Percentiles rank a stretch among this genome's conserved stretches.
Evolutionary conservation across 2,888 invertebrate genomes (phyloP).

Genomic region (Zygaena filipendulae): DNA sequence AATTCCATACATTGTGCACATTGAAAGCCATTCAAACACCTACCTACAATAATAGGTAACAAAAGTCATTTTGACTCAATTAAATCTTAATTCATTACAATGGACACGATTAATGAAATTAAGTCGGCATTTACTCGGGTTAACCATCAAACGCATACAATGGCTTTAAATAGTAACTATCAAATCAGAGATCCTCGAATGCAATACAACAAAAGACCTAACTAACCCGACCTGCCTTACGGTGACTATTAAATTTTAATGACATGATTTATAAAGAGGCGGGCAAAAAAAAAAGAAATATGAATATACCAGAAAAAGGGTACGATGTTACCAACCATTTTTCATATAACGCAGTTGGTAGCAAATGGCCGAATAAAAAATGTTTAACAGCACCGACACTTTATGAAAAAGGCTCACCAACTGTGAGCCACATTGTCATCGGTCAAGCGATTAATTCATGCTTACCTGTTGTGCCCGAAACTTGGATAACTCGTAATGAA

Average conservation of each 20-base stretch:
- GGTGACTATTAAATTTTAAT: slow-evolving; percentile 69
- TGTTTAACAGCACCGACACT: slow-evolving; percentile 63
- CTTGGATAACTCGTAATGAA: slow-evolving; percentile 60
- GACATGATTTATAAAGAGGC: slow-evolving; percentile 66
- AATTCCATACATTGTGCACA: slow-evolving; percentile 44
- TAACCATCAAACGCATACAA: slow-evolving; percentile 54
- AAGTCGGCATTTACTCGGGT: slow-evolving; percentile 64
- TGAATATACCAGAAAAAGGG: slow-evolving; percentile 66
- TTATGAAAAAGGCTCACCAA: slow-evolving; percentile 61
- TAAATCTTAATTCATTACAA: slow-evolving; percentile 66
- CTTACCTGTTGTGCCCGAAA: slow-evolving; percentile 60
- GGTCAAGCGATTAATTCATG: slow-evolving; percentile 56
- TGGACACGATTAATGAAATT: slow-evolving; percentile 67
- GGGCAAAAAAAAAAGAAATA: slow-evolving; percentile 45
- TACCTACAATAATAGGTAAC: slow-evolving; percentile 34
- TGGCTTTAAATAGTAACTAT: slow-evolving; percentile 63
- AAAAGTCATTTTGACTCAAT: slow-evolving; percentile 57
- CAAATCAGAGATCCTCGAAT: slow-evolving; percentile 50
- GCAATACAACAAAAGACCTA: slow-evolving; percentile 57
- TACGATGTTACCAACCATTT: slow-evolving; percentile 66
- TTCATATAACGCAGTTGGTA: slow-evolving; percentile 69
- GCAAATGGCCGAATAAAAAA: slow-evolving; percentile 68
- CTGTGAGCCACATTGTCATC: slow-evolving; percentile 61
- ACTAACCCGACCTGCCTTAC: slow-evolving; percentile 52
- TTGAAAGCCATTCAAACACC: slow-evolving; percentile 29